Conservation (phyloP, 2,888 invertebrate species). For the Formica aserva region DNA sequence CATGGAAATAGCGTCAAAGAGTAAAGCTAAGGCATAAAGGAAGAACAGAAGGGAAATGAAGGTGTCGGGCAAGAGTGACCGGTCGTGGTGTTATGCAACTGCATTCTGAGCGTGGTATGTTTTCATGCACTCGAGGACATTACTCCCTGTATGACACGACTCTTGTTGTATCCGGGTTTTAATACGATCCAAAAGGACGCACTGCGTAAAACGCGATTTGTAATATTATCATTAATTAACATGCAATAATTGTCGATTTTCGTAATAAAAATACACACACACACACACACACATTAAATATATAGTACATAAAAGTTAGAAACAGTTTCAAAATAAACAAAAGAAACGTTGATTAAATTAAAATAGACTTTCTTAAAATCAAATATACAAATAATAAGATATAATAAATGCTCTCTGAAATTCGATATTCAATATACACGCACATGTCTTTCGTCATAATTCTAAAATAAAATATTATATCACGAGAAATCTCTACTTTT, state of each 20-base stretch:
- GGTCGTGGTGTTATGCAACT: slow-evolving; percentile 69
- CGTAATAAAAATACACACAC: neutral
- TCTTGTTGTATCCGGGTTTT: slow-evolving; percentile 47
- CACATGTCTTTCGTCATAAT: neutral
- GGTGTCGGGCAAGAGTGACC: slow-evolving; percentile 44
- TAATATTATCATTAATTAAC: neutral
- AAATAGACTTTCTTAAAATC: neutral
- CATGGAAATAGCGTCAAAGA: neutral
- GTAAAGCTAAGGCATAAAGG: slow-evolving; percentile 15
- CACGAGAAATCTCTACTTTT: neutral
- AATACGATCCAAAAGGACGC: neutral
- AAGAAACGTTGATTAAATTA: neutral
- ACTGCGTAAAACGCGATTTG: neutral
- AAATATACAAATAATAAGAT: slow-evolving; percentile 12
- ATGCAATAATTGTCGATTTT: neutral
- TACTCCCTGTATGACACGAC: slow-evolving; percentile 65
- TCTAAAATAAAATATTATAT: slow-evolving; percentile 4
- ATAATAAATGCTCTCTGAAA: neutral
- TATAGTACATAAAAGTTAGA: neutral
- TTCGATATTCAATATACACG: neutral
- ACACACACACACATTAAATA: neutral
- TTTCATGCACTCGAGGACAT: slow-evolving; percentile 72
- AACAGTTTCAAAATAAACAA: neutral
- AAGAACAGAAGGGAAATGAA: slow-evolving; percentile 46
- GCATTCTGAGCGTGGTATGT: slow-evolving; percentile 71